These are phyloP conservation scores for Apamea monoglypha DNA, from an alignment of 2,888 invertebrate species.

Conservation along the genomic window DNA sequence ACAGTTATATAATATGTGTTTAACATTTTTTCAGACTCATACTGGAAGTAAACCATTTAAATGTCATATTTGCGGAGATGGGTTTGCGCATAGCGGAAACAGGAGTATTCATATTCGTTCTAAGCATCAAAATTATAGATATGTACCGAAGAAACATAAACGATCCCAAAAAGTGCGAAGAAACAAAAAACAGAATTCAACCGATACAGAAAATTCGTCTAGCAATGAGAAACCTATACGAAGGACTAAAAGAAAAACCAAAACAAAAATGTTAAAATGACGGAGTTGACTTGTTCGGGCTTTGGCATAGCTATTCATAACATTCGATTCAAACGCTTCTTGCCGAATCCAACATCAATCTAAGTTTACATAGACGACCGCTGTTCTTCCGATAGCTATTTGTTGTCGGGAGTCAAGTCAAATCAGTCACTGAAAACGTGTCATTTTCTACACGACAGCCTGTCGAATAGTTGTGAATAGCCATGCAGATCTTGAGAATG, in stretches of 20 bases:
- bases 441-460: too few species aligned
- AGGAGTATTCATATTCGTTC: constrained; percentile 44
- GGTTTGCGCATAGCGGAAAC: constrained; percentile 52
- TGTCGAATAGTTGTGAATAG: neutral
- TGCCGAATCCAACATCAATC: neutral
- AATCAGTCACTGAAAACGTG: neutral
- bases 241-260: neutral
- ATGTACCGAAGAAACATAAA: constrained; percentile 4
- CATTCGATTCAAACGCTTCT: neutral
- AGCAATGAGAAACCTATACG: neutral
- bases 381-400: neutral
- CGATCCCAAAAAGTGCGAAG: neutral
- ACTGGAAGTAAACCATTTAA: constrained; percentile 50
- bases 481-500: neutral
- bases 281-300: neutral
- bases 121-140: constrained; percentile 47
- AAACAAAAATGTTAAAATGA: too few species aligned
- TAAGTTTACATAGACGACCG: neutral
- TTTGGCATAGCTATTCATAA: neutral
- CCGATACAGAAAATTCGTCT: constrained; percentile 4
- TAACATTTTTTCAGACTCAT: constrained; percentile 34
- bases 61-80: constrained; percentile 54
- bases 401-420: neutral
- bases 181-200: constrained; percentile 11
- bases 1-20: neutral